phyloP scores from a whole-genome alignment of 2,113 vertebrate species.

The Hystrix cristata region DNA sequence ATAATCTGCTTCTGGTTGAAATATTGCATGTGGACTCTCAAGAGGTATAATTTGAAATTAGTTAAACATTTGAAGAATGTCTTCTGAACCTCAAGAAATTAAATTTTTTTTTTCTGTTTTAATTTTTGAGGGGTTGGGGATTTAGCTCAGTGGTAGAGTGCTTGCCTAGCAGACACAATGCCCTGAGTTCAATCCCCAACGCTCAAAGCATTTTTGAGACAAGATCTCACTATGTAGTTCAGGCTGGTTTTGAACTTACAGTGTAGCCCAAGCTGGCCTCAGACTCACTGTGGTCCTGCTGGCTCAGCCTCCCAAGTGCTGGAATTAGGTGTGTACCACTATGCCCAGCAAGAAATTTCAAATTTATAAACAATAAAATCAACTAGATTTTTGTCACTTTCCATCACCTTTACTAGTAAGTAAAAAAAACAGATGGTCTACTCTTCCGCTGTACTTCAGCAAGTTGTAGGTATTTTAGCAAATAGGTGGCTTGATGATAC shows the following conservation, averaged over 20 bases:
- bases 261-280: not conserved
- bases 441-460: not conserved
- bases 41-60: constrained; percentile 52
- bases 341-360: not conserved
- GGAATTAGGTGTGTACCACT: not conserved
- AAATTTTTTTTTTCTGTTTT: not conserved
- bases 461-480: constrained; percentile 3
- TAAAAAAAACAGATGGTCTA: not conserved
- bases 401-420: not conserved
- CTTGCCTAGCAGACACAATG: too few relatives aligned
- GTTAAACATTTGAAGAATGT: constrained; percentile 10
- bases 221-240: not conserved
- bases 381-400: constrained; percentile 13
- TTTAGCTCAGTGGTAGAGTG: too few relatives aligned
- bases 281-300: not conserved
- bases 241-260: not conserved
- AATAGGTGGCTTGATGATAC: not conserved
- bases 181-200: too few relatives aligned
- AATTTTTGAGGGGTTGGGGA: not conserved
- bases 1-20: not conserved
- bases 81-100: constrained; percentile 32
- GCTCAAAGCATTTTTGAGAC: not conserved
- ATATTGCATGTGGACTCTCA: not conserved
- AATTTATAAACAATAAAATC: constrained; percentile 29
- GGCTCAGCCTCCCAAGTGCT: not conserved